Conservation (phyloP, 2,888 invertebrate species). For the Sisyra nigra region DNA sequence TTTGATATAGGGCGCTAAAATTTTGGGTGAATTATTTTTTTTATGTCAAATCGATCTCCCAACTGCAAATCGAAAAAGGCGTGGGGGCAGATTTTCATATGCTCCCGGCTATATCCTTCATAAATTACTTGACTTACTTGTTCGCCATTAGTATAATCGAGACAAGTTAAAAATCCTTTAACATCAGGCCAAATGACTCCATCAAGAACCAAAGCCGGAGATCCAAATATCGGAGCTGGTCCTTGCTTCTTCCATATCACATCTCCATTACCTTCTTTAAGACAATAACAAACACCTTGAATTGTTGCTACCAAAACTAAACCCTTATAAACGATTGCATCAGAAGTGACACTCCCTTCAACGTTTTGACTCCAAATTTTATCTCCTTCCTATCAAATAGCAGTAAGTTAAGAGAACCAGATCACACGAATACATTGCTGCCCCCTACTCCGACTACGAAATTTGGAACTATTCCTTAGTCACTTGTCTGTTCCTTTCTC, state of each 20-base stretch:
- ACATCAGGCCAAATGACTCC: slow-evolving; percentile 38
- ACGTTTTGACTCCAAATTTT: slow-evolving; percentile 25
- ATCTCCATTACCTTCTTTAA: slow-evolving; percentile 32
- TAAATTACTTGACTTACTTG: too few relatives aligned
- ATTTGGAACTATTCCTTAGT: too few relatives aligned
- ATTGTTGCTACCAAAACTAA: slow-evolving; percentile 36
- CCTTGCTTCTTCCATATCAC: slow-evolving; percentile 40
- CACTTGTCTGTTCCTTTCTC: too few relatives aligned
- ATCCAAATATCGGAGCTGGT: slow-evolving; percentile 46
- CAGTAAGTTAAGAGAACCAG: too few relatives aligned
- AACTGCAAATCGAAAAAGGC: too few relatives aligned
- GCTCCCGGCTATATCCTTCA: too few relatives aligned
- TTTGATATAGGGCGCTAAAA: too few relatives aligned
- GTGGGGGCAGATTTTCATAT: too few relatives aligned
- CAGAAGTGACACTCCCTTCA: slow-evolving; percentile 31
- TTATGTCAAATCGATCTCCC: too few relatives aligned
- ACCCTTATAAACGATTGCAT: slow-evolving; percentile 26
- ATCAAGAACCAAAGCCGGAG: slow-evolving; percentile 37
- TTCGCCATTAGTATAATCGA: slow-evolving; percentile 32
- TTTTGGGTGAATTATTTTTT: too few relatives aligned
- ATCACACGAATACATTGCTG: too few relatives aligned
- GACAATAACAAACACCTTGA: slow-evolving; percentile 37
- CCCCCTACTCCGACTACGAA: too few relatives aligned
- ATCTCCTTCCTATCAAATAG: slow-evolving; percentile 31
- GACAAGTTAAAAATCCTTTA: slow-evolving; percentile 35